Percentiles rank a stretch among this genome's conserved stretches.
phyloP scores from a whole-genome alignment of 2,888 invertebrate species.

The Alloplasta piceator region DNA sequence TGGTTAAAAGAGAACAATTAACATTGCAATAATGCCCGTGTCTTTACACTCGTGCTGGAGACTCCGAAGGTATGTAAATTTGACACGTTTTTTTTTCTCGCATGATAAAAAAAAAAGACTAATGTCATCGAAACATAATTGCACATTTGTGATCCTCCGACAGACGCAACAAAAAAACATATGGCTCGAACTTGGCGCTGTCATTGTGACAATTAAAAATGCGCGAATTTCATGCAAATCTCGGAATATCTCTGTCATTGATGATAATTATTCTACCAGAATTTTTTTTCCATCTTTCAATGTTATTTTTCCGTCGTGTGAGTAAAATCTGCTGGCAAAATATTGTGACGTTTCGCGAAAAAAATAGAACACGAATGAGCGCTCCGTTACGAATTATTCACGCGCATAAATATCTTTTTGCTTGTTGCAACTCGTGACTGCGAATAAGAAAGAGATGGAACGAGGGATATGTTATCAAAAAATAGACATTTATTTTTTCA shows the following conservation, averaged over 20 bases:
- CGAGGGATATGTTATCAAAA: constrained; percentile 30
- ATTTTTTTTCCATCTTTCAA: background rate
- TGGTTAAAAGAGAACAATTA: constrained; percentile 33
- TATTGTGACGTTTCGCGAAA: background rate
- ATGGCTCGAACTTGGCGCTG: background rate
- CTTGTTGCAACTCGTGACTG: constrained; percentile 32
- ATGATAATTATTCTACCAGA: background rate
- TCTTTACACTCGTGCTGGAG: constrained; percentile 69
- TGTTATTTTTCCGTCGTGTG: background rate
- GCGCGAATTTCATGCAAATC: constrained; percentile 46
- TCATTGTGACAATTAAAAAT: constrained; percentile 5
- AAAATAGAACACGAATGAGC: background rate
- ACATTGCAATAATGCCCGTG: constrained; percentile 73
- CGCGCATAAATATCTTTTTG: constrained; percentile 10
- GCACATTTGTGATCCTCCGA: background rate
- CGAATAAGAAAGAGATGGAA: background rate
- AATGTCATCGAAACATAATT: too few species aligned
- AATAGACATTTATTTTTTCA: constrained; percentile 12
- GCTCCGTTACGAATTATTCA: background rate
- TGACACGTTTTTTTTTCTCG: constrained; percentile 45
- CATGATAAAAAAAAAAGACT: background rate
- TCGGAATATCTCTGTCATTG: constrained; percentile 35
- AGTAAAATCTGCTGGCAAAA: background rate
- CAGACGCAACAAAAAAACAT: constrained; percentile 9
- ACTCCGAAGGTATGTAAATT: constrained; percentile 76